phyloP scores from a whole-genome alignment of 2,797 vertebrate genomes.

The Discoglossus pictus region DNA sequence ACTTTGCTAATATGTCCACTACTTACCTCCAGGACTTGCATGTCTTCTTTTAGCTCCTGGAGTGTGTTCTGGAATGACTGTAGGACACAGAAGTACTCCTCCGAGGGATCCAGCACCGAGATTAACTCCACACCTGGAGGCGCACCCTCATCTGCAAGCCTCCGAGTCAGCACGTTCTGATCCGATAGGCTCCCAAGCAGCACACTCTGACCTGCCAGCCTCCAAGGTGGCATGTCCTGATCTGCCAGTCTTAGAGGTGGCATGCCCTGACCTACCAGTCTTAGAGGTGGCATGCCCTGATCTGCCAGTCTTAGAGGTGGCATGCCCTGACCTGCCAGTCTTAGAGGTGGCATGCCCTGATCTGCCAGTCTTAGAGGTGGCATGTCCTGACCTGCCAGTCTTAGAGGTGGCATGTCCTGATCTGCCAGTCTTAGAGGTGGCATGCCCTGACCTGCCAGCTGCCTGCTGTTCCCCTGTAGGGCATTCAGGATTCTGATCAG shows the following conservation, averaged over 20 bases:
- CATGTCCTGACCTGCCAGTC: too few relatives aligned
- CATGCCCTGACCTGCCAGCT: background rate
- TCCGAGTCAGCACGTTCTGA: too few relatives aligned
- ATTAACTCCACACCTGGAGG: background rate
- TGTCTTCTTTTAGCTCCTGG: background rate
- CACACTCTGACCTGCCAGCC: too few relatives aligned
- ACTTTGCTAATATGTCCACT: too few relatives aligned
- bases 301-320: too few relatives aligned
- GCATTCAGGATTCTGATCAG: constrained; percentile 3
- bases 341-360: background rate
- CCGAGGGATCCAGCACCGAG: background rate
- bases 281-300: too few relatives aligned
- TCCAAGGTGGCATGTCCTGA: too few relatives aligned
- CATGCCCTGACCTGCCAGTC: too few relatives aligned
- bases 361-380: too few relatives aligned
- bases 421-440: background rate
- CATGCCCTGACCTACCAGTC: background rate
- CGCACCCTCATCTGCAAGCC: background rate
- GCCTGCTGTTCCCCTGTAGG: background rate
- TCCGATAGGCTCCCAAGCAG: too few relatives aligned
- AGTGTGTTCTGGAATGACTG: constrained; percentile 5
- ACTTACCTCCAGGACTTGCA: constrained; percentile 27
- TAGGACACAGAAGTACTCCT: background rate
- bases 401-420: too few relatives aligned
- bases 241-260: too few relatives aligned